Base-by-base conservation (phyloP, 2,113 vertebrate species). In the Cygnus atratus region DNA sequence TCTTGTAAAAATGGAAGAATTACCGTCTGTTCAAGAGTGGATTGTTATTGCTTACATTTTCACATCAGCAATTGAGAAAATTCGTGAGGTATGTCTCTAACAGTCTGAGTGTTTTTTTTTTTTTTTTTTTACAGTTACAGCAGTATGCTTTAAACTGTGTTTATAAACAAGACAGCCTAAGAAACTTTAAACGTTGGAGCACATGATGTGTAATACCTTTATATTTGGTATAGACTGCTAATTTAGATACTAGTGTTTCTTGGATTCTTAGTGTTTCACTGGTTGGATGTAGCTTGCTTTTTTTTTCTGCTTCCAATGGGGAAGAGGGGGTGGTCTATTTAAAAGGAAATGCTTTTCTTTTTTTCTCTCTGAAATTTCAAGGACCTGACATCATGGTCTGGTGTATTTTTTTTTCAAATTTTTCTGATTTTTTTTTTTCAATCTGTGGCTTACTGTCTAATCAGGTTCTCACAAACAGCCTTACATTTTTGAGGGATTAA, bases 21-120 rank as follows among this genome's bases (percentile, higher is more conserved):
- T 97, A 31, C 99, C 99, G 9, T 99, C 99, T 12, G 97, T 97
- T 97, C 99, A 99, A 95, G 99, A 99, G 93, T 99, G 99, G 99
- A 97, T 99, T 96, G 99, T 99, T 96, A 99, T 99, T 97, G 98
- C 99, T 78, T 99, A 99, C 96, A 99, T 99, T 97, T 99, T 99
- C 97, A 99, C 99, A 13, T 99, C 98, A 62, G 99, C 99, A 52
- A 98, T 99, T 92, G 99, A 99, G 96, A 99, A 99, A 97, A 98
- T 99, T 57, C 98, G 99, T 97, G 99, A 99, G 99, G 99, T 99
- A 98, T 22, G 97, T 80, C 16, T 95, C 24, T 70, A 72, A 44
- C 71, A 87, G 59, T 26, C 29, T 91, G 29, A 20, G 46, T 10
- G 20, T 4, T 20, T 48, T 85, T 73, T 79, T 21, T 58, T 73